Base-by-base conservation (phyloP, 2,888 invertebrate genomes). In the Apocheima hispidaria region DNA sequence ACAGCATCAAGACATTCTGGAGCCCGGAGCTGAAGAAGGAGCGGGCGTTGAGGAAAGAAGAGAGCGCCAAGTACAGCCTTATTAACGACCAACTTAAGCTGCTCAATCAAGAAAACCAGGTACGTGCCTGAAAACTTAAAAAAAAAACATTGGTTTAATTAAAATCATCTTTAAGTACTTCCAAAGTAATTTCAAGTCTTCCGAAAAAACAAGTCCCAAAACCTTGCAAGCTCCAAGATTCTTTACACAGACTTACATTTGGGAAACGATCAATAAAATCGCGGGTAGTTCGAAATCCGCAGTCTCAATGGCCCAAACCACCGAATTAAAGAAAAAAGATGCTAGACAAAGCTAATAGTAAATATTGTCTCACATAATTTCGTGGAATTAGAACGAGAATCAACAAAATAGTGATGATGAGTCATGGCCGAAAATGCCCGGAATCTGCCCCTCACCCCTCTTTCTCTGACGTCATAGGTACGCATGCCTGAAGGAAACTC, bases 1-100 rank as follows among this genome's bases (percentile, higher is more conserved):
- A 99, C 93, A 99, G 98, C 92, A 99, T 99, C 90, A 99, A 99
- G 94, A 99, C 99, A 57, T 99, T 99, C 93, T 99, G 99, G 99
- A 99, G 99, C 85, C 99, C 99, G 18, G 99, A 99, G 93, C 94
- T 99, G 87, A 99, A 99, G 93, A 99, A 99, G 92, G 99, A 99
- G 92, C 94, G 99, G 70, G 98, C 98, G 52, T 88, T 99, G 77
- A 94, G 99, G 74, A 99, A 99, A 86, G 99, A 99, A 90, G 99
- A 99, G 92, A 97, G 98, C 86, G 98, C 98, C 82, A 98, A 99
- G 91, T 98, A 98, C 94, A 97, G 97, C 89, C 95, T 98, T 86
- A 97, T 99, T 89, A 98, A 98, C 86, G 99, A 99, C 93, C 99
- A 99, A 92, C 95, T 99, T 74, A 98, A 98, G 91, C 94, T 98